Percentiles rank a stretch among this genome's conserved stretches.
Evolutionary conservation across 1,140 invertebrate genomes (phyloP).

Genomic region (Penaeus vannamei): DNA sequence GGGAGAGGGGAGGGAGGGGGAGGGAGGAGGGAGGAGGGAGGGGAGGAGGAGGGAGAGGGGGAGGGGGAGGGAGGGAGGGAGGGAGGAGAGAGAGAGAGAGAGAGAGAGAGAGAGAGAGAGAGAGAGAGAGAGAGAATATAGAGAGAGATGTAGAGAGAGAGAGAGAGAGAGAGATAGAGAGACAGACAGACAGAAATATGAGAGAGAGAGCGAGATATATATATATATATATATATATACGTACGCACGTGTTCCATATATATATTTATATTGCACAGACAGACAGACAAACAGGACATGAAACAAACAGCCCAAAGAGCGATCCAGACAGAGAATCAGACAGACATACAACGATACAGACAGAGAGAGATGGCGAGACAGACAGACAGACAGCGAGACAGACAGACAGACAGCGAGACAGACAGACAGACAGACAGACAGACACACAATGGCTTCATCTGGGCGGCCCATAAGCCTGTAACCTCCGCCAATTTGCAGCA

Average conservation of each 20-base stretch:
- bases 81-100: neutral
- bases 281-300: neutral
- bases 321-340: neutral
- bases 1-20: neutral
- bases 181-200: neutral
- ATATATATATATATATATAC: too few relatives aligned
- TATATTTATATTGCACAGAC: too few relatives aligned
- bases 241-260: too few relatives aligned
- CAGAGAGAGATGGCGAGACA: neutral
- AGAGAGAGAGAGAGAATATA: too few relatives aligned
- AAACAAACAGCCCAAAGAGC: neutral
- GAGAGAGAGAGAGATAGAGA: neutral
- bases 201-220: too few relatives aligned
- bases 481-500: too few relatives aligned
- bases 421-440: constrained; percentile 1
- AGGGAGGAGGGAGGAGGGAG: neutral
- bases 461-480: neutral
- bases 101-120: too few relatives aligned
- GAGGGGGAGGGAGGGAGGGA: neutral
- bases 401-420: neutral
- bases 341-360: neutral
- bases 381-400: neutral
- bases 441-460: neutral
- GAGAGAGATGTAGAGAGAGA: neutral
- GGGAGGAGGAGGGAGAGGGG: neutral